Evolutionary conservation across 2,113 vertebrate species (phyloP).

Genomic region (Coptodon bakossiorum): DNA sequence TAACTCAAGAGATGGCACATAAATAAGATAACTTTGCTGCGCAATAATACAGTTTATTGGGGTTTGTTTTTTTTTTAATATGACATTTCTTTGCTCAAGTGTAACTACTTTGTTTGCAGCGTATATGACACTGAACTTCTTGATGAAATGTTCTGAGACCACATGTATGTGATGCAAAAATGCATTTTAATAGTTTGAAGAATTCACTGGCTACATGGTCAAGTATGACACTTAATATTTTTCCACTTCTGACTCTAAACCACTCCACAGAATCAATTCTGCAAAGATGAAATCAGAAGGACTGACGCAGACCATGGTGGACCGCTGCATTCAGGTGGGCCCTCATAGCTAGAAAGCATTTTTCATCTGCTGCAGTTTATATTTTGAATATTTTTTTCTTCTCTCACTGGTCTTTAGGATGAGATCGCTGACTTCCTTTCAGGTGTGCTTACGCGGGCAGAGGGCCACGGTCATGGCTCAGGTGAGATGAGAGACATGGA

Average conservation of each 20-base stretch:
- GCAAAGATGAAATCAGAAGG: conserved; percentile 93
- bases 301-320: conserved; percentile 96
- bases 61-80: background rate
- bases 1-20: background rate
- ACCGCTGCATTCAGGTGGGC: conserved; percentile 93
- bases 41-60: background rate
- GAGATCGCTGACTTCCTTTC: conserved; percentile 95
- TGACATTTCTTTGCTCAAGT: background rate
- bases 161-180: background rate
- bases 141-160: background rate
- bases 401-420: conserved; percentile 70
- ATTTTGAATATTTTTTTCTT: background rate
- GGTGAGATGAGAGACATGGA: conserved; percentile 88
- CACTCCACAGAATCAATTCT: conserved; percentile 82
- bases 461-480: conserved; percentile 77
- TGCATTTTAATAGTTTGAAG: background rate
- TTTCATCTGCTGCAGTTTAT: background rate
- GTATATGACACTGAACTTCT: background rate
- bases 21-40: background rate
- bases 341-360: background rate
- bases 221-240: background rate
- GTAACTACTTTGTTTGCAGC: background rate
- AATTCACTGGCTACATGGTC: background rate
- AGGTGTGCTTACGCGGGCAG: conserved; percentile 81
- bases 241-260: background rate